phyloP scores from a whole-genome alignment of 30 jellyfish, hydroid and myxozoan genomes.

The Aurelia coerulea region DNA sequence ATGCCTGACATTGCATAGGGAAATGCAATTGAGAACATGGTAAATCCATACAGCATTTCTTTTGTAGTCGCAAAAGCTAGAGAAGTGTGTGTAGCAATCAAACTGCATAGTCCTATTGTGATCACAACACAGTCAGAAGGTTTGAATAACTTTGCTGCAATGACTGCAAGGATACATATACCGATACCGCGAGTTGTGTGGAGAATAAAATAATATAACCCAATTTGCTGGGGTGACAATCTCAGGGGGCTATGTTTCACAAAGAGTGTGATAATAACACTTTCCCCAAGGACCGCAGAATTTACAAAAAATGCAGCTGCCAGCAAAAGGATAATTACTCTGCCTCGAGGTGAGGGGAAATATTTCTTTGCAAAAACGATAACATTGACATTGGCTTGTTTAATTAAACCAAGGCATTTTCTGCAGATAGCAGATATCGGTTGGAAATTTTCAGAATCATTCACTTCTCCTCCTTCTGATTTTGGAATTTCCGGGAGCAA shows the following conservation, averaged over 20 bases:
- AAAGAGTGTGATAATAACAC: conserved; percentile 25
- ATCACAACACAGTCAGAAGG: conserved; percentile 34
- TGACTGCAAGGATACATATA: conserved; percentile 24
- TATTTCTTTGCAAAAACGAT: conserved; percentile 8
- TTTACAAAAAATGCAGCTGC: conserved; percentile 45
- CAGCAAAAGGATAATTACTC: conserved; percentile 11
- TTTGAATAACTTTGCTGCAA: conserved; percentile 16
- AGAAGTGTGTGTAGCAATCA: conserved; percentile 43
- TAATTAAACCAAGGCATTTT: background rate
- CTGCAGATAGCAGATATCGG: background rate
- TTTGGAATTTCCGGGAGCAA: conserved; percentile 42
- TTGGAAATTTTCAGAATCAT: background rate
- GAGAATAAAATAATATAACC: conserved; percentile 32
- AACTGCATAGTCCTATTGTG: conserved; percentile 45
- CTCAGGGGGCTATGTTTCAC: conserved; percentile 58
- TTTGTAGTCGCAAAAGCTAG: conserved; percentile 18
- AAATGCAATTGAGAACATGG: conserved; percentile 44
- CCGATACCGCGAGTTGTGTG: conserved; percentile 61
- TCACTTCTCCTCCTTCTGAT: background rate
- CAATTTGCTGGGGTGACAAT: conserved; percentile 50
- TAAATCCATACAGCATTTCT: conserved; percentile 12
- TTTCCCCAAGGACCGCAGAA: conserved; percentile 68
- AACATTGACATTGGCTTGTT: conserved; percentile 6
- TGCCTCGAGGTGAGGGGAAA: background rate
- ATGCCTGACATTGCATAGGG: conserved; percentile 64